Percentiles rank a stretch among this genome's conserved stretches.
Conservation (phyloP, 2,797 vertebrate genomes). For the Alfaro cultratus region DNA sequence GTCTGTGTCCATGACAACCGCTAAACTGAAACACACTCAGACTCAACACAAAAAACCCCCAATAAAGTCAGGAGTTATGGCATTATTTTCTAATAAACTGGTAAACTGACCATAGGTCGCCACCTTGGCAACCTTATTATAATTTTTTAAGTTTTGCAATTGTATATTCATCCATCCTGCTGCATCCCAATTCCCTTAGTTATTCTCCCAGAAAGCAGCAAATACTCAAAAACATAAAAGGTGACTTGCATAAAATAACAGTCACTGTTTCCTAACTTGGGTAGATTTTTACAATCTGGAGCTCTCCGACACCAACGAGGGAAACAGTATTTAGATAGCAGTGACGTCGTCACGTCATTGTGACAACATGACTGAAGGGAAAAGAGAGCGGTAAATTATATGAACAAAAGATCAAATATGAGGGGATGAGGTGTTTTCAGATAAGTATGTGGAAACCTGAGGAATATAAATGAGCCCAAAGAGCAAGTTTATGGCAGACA, state of each 20-base stretch:
- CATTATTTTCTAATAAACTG: no score
- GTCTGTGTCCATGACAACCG: no score
- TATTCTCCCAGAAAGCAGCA: not conserved
- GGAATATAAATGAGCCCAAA: slow-evolving; percentile 3
- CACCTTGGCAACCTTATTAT: no score
- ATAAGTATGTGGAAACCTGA: not conserved
- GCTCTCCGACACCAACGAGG: not conserved
- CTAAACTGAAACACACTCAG: no score
- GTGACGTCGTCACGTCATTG: not conserved
- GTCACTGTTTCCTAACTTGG: not conserved
- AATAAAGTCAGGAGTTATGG: no score
- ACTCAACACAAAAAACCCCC: no score
- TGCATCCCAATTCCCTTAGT: not conserved
- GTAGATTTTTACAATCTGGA: not conserved
- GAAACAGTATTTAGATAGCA: not conserved
- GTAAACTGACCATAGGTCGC: no score
- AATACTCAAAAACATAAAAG: not conserved
- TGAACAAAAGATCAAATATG: not conserved
- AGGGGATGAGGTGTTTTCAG: not conserved
- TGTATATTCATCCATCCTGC: not conserved
- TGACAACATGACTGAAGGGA: not conserved
- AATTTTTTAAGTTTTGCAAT: not conserved
- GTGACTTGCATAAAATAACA: not conserved
- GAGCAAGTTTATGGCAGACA: not conserved
- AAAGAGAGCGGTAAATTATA: not conserved